Conservation (phyloP, 2,797 vertebrate species). For the Darevskia nairensis region DNA sequence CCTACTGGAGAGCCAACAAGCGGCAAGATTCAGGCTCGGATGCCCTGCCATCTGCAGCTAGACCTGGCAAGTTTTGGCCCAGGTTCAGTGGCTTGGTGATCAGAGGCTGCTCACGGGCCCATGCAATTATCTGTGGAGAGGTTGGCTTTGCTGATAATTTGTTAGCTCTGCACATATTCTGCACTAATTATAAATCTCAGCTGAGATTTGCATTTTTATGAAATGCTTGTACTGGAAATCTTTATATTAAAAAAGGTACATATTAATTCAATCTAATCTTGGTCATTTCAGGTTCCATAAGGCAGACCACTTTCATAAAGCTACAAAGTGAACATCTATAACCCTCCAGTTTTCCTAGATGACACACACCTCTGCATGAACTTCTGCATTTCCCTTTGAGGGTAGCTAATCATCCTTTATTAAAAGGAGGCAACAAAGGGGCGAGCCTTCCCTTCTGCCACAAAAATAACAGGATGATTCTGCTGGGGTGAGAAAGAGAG, state of each 20-base stretch:
- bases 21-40: not conserved
- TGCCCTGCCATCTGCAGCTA: not conserved
- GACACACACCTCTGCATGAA: slow-evolving; percentile 57
- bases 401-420: slow-evolving; percentile 60
- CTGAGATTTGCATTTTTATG: slow-evolving; percentile 79
- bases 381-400: slow-evolving; percentile 43
- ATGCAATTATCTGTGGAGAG: slow-evolving; percentile 36
- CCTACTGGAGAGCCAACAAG: not conserved
- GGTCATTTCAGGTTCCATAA: slow-evolving; percentile 71
- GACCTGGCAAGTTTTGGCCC: not conserved
- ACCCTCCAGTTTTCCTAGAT: slow-evolving; percentile 59
- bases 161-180: slow-evolving; percentile 64
- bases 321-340: slow-evolving; percentile 68
- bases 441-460: not conserved
- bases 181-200: slow-evolving; percentile 77
- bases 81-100: not conserved
- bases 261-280: slow-evolving; percentile 76
- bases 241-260: slow-evolving; percentile 63
- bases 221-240: slow-evolving; percentile 74
- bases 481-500: not conserved
- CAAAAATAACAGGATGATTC: not conserved
- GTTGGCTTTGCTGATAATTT: slow-evolving; percentile 55
- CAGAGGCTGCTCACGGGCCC: slow-evolving; percentile 39
- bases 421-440: slow-evolving; percentile 55
- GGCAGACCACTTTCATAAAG: slow-evolving; percentile 66